Evolutionary conservation across 2,888 invertebrate species (phyloP), one percentile per base, ranked within the genome.

Genomic region (Barypeithes pellucidus): DNA sequence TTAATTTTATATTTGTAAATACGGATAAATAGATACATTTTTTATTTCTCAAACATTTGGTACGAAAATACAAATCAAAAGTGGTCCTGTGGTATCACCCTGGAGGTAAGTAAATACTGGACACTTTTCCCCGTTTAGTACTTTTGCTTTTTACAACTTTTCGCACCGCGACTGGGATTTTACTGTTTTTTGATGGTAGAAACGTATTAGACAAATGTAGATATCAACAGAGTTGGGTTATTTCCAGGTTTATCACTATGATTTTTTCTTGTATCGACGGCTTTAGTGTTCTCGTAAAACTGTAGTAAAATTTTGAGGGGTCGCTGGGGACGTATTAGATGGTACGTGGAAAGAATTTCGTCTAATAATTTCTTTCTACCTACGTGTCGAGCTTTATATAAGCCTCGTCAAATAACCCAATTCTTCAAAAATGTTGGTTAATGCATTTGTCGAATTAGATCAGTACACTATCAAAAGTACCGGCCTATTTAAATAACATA

Each of bases 181-280:
- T 83, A 82, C 82, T 81, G 78, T 79, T 82, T 83, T 82, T 82
- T 83, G 82, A 83, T 83, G 83, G 82, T 78, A 75, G 77, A 81
- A 82, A 81, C 81, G 83, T 84, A 84, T 83, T 84, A 84, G 83
- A 82, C 79, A 80, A 83, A 83, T 83, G 84, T 82, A 82, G 81
- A 81, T 82, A 82, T 83, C 75, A 81, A 80, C 80, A 65, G 57
- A 52, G 65, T 60, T 41, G 43, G 71, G 75, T 67, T 75, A 71
- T 72, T 68, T 62, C 39, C 70, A 77, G 79, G 70, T 82, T 83
- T 81, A 79, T 79, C 80, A 81, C 81, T 78, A 83, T 83, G 84
- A 84, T 84, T 84, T 84, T 84, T 84, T 83, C 83, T 81, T 83
- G 84, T 83, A 84, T 84, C 80, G 83, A 81, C 75, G 76, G 80